phyloP scores from a whole-genome alignment of 1,140 invertebrate genomes.

The Schlechtendalia chinensis region DNA sequence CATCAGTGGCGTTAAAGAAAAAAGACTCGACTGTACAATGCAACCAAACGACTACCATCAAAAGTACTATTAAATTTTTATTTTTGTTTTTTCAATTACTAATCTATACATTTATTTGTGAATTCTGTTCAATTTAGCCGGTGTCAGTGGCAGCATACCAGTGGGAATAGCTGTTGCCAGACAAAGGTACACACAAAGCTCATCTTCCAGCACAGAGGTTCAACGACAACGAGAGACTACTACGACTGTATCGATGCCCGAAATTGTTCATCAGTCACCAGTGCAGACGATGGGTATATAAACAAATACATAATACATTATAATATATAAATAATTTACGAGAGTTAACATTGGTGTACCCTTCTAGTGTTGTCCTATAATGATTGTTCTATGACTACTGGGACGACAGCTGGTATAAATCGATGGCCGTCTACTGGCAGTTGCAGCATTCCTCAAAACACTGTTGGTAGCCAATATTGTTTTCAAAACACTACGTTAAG shows the following conservation, averaged over 20 bases:
- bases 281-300: constrained; percentile 38
- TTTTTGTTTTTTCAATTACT: too few relatives aligned
- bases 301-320: not conserved
- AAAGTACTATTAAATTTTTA: constrained; percentile 12
- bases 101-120: not conserved
- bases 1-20: not conserved
- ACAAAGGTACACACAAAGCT: constrained; percentile 60
- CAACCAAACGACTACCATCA: constrained; percentile 31
- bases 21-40: constrained; percentile 24
- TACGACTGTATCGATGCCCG: constrained; percentile 29
- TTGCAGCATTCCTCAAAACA: constrained; percentile 39
- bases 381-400: constrained; percentile 40
- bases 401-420: constrained; percentile 11
- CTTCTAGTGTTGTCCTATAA: constrained; percentile 40
- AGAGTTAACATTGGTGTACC: not conserved
- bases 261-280: constrained; percentile 28
- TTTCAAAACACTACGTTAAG: constrained; percentile 41
- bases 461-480: constrained; percentile 31
- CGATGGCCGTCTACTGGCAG: constrained; percentile 26
- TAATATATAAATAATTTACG: not conserved
- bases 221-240: constrained; percentile 11
- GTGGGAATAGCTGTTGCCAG: constrained; percentile 83
- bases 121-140: constrained; percentile 3
- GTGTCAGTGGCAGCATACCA: constrained; percentile 60
- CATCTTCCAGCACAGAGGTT: constrained; percentile 16